Evolutionary conservation across 2,797 vertebrate species (phyloP), one percentile per base, ranked within the genome.

Genomic region (Semaprochilodus insignis): DNA sequence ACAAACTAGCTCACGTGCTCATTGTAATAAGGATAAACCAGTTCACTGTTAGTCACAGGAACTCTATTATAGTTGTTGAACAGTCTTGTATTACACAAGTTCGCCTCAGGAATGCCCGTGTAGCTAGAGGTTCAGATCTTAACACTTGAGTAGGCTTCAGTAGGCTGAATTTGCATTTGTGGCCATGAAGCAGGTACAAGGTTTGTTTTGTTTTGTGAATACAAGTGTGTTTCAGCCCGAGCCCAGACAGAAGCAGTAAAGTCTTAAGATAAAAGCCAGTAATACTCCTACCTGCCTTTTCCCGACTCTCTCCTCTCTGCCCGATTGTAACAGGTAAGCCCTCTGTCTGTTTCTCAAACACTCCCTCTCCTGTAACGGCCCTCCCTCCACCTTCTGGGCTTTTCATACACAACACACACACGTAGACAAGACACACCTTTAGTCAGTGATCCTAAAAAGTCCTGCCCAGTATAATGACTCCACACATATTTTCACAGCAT

Each of bases 261-360:
- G 17, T 11, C 5, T 19, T 44, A 59, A 31, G 23, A 52, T 57
- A 71, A 60, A 44, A 80, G 16, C 27, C 5, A 69, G 40, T 79
- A 36, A 25, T 6, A 60, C 4, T 27, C 81, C 15, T 80, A 87
- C 84, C 84, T 82, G 74, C n/a, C 65, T 72, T 81, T 57, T 34
- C n/a, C 36, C 51, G 11, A 4, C 69, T 63, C 66, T 14, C 44
- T 55, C 44, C 55, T 25, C 34, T 44, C 6, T 19, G n/a, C 14
- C 57, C 66, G 44, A 17, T 5, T 52, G 67, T 44, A 74, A 67
- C 69, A 78, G 81, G 75, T 73, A 78, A 52, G 15, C 27, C 60
- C 44, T 48, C 25, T 62, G 54, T 71, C 19, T 31, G 54, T 79
- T n/a, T 13, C 31, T 57, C 65, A 69, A 63, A 69, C 77, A 31